Conservation (phyloP, 2,888 invertebrate species). For the Kryphioiulus occultus region DNA sequence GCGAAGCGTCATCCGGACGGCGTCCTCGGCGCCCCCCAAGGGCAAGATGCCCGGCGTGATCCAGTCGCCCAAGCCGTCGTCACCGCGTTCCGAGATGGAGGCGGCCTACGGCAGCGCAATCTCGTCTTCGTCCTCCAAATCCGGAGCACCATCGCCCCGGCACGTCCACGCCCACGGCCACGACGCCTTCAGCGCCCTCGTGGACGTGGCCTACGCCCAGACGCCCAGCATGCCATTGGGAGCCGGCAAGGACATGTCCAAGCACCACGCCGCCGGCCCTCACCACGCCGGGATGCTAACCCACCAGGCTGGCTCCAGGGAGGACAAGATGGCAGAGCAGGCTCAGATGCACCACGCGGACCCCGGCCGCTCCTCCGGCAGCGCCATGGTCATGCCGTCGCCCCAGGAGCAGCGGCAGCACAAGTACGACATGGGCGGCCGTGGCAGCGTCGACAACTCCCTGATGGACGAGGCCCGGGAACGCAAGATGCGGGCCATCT, state of each 20-base stretch:
- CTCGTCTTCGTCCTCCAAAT: conserved; percentile 51
- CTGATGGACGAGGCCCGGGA: conserved; percentile 17
- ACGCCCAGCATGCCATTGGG: conserved; percentile 72
- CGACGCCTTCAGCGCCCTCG: conserved; percentile 86
- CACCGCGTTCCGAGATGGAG: conserved; percentile 55
- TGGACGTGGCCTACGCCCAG: conserved; percentile 91
- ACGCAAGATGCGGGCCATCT: conserved; percentile 7
- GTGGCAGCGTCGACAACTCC: not conserved
- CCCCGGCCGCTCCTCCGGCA: not conserved
- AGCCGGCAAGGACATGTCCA: conserved; percentile 14
- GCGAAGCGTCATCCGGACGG: conserved; percentile 77
- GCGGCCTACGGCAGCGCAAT: not conserved
- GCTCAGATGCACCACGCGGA: not conserved
- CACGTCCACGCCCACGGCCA: conserved; percentile 63
- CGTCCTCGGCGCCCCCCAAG: conserved; percentile 48
- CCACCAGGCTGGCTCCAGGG: not conserved
- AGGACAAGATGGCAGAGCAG: not conserved
- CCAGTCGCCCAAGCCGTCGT: conserved; percentile 57
- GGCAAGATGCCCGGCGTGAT: conserved; percentile 53
- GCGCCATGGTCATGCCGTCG: not conserved
- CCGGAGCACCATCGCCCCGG: conserved; percentile 54
- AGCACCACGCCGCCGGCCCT: conserved; percentile 37
- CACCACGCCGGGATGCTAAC: not conserved
- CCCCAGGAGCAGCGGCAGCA: not conserved
- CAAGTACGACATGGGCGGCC: conserved; percentile 33